Percentiles rank a stretch among this genome's conserved stretches.
Evolutionary conservation across 2,113 vertebrate genomes (phyloP).

Genomic region (Numida meleagris): DNA sequence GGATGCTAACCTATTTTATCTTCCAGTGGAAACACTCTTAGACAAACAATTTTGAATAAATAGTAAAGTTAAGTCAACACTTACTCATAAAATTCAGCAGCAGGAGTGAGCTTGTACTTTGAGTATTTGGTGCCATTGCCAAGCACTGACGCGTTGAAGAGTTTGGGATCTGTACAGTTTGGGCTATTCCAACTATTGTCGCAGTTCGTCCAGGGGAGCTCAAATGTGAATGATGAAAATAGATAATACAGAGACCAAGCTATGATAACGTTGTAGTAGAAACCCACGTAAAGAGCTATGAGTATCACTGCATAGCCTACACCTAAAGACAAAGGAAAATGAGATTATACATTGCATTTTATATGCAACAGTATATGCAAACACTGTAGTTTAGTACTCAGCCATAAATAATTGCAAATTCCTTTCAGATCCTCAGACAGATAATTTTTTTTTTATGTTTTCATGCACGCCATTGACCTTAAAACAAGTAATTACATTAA

Average conservation of each 20-base stretch:
- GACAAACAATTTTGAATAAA: not conserved
- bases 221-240: conserved; percentile 90
- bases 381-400: not conserved
- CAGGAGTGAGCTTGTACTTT: conserved; percentile 94
- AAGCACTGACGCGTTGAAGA: conserved; percentile 83
- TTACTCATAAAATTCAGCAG: conserved; percentile 98
- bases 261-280: conserved; percentile 99
- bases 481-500: not conserved
- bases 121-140: conserved; percentile 87
- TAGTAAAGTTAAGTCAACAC: conserved; percentile 58
- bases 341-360: conserved; percentile 2
- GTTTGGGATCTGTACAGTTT: conserved; percentile 89
- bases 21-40: not conserved
- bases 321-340: conserved; percentile 77
- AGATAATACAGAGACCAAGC: conserved; percentile 98
- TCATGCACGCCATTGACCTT: not conserved
- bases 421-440: not conserved
- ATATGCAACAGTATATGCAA: not conserved
- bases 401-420: not conserved
- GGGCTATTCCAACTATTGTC: conserved; percentile 91
- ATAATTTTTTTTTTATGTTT: not conserved
- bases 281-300: conserved; percentile 97
- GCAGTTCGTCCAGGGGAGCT: conserved; percentile 92
- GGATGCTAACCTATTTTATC: not conserved
- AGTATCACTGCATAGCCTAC: conserved; percentile 98